These are phyloP conservation scores for Clistopyga incitator DNA, from an alignment of 2,888 invertebrate species.

Conservation along the genomic window DNA sequence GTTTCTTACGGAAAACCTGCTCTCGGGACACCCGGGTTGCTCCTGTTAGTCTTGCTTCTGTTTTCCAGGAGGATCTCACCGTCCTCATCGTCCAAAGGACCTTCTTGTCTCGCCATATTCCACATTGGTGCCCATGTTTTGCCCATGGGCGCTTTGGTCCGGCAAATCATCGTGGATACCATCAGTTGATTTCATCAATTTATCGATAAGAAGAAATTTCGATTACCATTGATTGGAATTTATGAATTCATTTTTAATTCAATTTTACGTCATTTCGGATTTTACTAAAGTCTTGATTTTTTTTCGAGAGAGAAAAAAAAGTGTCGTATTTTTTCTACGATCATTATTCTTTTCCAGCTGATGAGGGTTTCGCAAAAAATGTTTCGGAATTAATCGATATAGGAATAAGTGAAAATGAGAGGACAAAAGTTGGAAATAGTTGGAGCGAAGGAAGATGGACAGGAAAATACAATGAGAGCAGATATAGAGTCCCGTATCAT, in stretches of 20 bases:
- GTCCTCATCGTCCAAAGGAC: conserved; percentile 15
- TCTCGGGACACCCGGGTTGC: conserved; percentile 70
- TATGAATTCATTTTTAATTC: no score
- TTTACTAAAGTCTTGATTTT: no score
- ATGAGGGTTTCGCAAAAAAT: no score
- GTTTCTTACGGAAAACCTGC: conserved; percentile 78
- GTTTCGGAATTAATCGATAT: conserved; percentile 44
- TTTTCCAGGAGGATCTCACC: conserved; percentile 44
- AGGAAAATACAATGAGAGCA: conserved; percentile 56
- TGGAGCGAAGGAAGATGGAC: conserved; percentile 30
- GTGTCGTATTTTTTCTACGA: no score
- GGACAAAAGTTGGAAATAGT: conserved; percentile 32
- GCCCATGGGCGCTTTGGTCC: neutral
- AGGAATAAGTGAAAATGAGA: conserved; percentile 19
- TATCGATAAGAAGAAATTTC: no score
- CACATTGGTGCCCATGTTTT: conserved; percentile 10
- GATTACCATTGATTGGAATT: no score
- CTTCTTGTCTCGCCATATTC: conserved; percentile 24
- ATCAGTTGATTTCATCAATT: neutral
- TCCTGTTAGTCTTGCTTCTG: conserved; percentile 52
- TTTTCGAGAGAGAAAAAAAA: no score
- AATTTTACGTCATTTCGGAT: no score
- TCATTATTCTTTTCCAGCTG: neutral
- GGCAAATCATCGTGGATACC: neutral
- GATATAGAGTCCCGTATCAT: conserved; percentile 69